Percentiles rank a stretch among this genome's conserved stretches.
Evolutionary conservation across 1,140 invertebrate genomes (phyloP).

Genomic region (Oreohelix idahoensis): DNA sequence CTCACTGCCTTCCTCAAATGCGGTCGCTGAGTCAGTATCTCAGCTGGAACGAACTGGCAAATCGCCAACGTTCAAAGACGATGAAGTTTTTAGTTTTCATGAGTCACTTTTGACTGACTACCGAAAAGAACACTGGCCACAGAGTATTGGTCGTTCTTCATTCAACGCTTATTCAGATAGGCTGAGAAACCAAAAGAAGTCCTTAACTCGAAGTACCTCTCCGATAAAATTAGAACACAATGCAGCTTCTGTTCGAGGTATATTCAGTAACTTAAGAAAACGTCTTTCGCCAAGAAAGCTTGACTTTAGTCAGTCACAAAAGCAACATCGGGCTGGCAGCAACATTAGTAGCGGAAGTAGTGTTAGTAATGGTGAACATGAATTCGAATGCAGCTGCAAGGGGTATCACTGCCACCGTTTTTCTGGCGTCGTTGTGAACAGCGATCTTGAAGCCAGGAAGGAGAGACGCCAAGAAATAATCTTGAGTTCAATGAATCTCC

Average conservation of each 20-base stretch:
- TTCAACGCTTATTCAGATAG: neutral
- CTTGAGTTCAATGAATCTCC: neutral
- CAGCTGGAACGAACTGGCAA: neutral
- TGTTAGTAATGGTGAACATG: neutral
- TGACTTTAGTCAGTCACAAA: neutral
- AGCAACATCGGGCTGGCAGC: neutral
- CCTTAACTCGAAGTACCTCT: neutral
- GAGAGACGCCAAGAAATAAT: slow-evolving; percentile 22
- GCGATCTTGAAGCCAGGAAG: slow-evolving; percentile 21
- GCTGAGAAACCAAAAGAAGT: too few relatives aligned
- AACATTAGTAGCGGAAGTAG: neutral
- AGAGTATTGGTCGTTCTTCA: neutral
- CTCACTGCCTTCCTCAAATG: neutral
- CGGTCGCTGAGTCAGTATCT: neutral
- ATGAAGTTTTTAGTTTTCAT: neutral
- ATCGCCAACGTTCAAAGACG: neutral
- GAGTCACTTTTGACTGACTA: neutral
- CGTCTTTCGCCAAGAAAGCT: neutral
- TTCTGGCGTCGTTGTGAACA: neutral
- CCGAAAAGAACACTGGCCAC: neutral
- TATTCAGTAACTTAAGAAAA: neutral
- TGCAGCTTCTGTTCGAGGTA: neutral
- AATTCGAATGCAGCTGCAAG: slow-evolving; percentile 34
- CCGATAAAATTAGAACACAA: neutral
- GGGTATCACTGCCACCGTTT: slow-evolving; percentile 33